A percentile compares a stretch with the other conserved stretches of the same genome.
Conservation (phyloP, 2,113 vertebrate genomes). For the Myxocyprinus asiaticus region DNA sequence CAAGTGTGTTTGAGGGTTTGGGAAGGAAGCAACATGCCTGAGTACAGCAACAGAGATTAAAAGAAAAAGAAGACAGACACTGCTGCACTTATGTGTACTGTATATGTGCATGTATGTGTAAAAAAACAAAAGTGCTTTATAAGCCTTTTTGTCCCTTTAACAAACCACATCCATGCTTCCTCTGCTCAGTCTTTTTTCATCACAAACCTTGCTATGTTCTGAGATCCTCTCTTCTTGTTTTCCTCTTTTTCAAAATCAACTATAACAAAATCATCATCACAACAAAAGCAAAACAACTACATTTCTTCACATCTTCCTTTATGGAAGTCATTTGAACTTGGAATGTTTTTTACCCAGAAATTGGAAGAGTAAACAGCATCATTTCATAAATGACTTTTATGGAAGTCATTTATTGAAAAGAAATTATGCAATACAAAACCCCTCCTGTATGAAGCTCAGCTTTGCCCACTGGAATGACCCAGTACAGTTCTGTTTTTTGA, state of each 20-base stretch:
- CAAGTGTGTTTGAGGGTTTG: constrained; percentile 24
- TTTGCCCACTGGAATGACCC: not conserved
- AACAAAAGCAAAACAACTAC: too few species aligned
- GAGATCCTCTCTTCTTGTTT: too few species aligned
- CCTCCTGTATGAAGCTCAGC: not conserved
- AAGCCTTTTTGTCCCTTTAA: not conserved
- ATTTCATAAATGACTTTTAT: too few species aligned
- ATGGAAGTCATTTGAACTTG: too few species aligned
- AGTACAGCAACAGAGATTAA: constrained; percentile 31
- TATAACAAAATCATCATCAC: too few species aligned
- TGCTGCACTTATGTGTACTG: not conserved
- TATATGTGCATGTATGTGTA: not conserved
- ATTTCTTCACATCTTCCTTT: too few species aligned
- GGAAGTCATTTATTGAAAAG: not conserved
- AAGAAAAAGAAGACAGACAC: constrained; percentile 30
- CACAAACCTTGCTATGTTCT: not conserved
- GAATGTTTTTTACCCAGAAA: too few species aligned
- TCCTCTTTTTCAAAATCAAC: too few species aligned
- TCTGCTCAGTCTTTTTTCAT: not conserved
- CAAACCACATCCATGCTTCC: constrained; percentile 37
- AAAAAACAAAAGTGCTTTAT: not conserved
- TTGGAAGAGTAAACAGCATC: too few species aligned
- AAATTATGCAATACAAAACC: not conserved
- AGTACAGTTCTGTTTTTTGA: not conserved
- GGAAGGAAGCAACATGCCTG: constrained; percentile 31